These are phyloP conservation scores for Brachyalestes nurse DNA, from an alignment of 2,797 vertebrate species.

Conservation along the genomic window DNA sequence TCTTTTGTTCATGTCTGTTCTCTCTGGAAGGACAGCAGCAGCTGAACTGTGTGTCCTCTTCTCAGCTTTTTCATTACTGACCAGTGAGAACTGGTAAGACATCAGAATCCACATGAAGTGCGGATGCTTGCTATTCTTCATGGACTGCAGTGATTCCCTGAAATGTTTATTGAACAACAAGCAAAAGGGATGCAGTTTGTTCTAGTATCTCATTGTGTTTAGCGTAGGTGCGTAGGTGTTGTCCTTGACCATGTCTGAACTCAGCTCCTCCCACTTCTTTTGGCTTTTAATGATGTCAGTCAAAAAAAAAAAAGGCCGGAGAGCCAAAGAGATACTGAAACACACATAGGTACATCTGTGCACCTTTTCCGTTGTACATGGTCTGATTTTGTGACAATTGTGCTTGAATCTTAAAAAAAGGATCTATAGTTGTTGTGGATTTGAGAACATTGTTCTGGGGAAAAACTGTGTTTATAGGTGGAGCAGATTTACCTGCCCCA, in stretches of 20 bases:
- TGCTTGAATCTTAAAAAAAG: too few species aligned
- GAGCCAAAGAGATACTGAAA: neutral
- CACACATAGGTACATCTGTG: too few species aligned
- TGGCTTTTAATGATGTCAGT: constrained; percentile 7
- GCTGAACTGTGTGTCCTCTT: constrained; percentile 11
- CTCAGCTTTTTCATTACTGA: constrained; percentile 1
- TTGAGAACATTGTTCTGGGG: too few species aligned
- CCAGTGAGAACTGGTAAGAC: neutral
- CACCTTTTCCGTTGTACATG: too few species aligned
- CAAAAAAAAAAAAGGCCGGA: too few species aligned
- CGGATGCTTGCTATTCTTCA: neutral
- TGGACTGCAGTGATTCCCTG: constrained; percentile 12
- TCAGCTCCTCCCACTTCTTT: constrained; percentile 8
- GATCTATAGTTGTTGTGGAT: too few species aligned
- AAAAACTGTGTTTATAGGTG: too few species aligned
- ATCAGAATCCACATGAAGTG: constrained; percentile 1
- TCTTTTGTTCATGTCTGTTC: neutral
- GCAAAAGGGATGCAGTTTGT: neutral
- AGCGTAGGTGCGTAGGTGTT: constrained; percentile 35
- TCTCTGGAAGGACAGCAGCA: constrained; percentile 14
- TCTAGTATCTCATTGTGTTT: constrained; percentile 11
- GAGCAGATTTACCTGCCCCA: too few species aligned
- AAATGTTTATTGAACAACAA: neutral
- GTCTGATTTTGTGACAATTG: too few species aligned
- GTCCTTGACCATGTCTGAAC: constrained; percentile 34